Conservation (phyloP, 2,888 invertebrate species). For the Tenthredo notha region DNA sequence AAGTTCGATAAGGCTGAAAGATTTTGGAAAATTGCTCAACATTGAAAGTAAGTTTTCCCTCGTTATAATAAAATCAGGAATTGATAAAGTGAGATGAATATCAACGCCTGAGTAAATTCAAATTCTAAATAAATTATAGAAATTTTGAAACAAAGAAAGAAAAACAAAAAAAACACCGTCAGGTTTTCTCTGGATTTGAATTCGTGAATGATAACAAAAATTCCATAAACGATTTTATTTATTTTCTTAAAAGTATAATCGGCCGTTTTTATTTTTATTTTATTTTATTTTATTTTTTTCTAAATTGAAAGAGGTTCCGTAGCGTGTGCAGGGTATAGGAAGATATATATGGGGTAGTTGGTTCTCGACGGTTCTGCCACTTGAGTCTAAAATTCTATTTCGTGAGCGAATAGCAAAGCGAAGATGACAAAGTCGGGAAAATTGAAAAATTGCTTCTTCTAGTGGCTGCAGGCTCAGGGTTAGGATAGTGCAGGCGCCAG, state of each 20-base stretch:
- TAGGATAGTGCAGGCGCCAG: slow-evolving; percentile 16
- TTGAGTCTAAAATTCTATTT: slow-evolving; percentile 76
- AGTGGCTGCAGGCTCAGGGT: slow-evolving; percentile 59
- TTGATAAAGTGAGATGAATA: neutral
- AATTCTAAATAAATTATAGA: neutral
- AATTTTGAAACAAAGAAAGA: neutral
- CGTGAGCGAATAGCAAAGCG: slow-evolving; percentile 75
- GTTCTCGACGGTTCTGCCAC: slow-evolving; percentile 61
- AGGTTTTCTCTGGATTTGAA: neutral
- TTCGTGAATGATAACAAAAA: neutral
- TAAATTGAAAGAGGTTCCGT: neutral
- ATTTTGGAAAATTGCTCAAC: neutral
- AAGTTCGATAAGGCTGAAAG: neutral
- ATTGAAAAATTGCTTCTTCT: slow-evolving; percentile 77
- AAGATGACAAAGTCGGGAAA: slow-evolving; percentile 78
- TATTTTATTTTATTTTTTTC: too few species aligned
- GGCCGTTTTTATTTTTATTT: neutral
- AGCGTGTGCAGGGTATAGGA: slow-evolving; percentile 10
- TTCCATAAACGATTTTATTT: neutral
- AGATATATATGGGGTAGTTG: slow-evolving; percentile 6
- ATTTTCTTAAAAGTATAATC: neutral
- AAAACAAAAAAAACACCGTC: neutral
- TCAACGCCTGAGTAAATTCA: neutral
- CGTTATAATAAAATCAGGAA: neutral
- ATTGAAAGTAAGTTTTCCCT: neutral